Evolutionary conservation across 2,797 vertebrate species (phyloP).

Genomic region (Odontamblyopus rebecca): DNA sequence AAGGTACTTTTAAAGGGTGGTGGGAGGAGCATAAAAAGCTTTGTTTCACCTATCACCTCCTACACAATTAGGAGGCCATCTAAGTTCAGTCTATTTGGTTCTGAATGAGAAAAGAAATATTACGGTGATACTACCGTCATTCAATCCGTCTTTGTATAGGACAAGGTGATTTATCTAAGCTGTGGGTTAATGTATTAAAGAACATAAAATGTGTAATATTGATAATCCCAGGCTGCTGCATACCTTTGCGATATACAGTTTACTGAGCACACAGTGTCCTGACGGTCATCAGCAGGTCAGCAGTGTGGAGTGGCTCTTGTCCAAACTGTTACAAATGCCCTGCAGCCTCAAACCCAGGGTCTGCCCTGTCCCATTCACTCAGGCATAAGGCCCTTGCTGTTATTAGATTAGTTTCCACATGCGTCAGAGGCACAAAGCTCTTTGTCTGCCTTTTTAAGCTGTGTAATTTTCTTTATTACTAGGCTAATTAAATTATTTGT

Average conservation of each 20-base stretch:
- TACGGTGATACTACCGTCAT: neutral
- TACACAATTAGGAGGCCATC: too few relatives aligned
- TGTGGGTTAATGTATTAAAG: too few relatives aligned
- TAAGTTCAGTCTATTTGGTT: too few relatives aligned
- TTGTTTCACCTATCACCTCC: too few relatives aligned
- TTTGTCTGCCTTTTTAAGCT: neutral
- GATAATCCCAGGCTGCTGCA: too few relatives aligned
- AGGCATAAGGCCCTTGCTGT: conserved; percentile 21
- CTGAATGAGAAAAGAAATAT: too few relatives aligned
- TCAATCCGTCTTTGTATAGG: neutral
- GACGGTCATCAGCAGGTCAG: conserved; percentile 54
- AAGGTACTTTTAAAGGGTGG: conserved; percentile 79
- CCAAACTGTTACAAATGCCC: conserved; percentile 32
- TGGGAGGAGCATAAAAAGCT: too few relatives aligned
- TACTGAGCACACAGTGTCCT: conserved; percentile 38
- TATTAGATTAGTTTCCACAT: conserved; percentile 23
- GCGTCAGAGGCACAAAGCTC: neutral
- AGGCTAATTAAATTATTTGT: neutral
- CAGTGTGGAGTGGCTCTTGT: conserved; percentile 28
- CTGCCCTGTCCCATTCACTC: conserved; percentile 26
- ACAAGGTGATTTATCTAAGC: neutral
- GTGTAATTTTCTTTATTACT: neutral
- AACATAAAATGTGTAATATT: too few relatives aligned
- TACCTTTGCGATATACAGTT: neutral
- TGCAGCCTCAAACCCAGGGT: conserved; percentile 12